These are phyloP conservation scores for Limnodromus scolopaceus DNA, from an alignment of 2,797 vertebrate species.

Conservation along the genomic window DNA sequence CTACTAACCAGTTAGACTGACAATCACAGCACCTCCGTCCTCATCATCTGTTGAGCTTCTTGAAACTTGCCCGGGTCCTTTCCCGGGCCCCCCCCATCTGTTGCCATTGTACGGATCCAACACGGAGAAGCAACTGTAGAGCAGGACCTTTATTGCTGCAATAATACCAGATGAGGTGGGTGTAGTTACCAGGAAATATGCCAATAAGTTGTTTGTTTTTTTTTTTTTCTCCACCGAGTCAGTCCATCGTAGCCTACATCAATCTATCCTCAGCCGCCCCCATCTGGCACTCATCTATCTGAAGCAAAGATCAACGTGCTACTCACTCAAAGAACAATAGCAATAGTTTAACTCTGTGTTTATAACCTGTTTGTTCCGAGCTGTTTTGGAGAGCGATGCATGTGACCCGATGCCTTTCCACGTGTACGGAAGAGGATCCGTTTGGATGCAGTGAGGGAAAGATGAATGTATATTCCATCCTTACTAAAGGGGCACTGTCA, in stretches of 20 bases:
- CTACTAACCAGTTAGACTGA: conserved; percentile 76
- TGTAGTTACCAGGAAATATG: conserved; percentile 14
- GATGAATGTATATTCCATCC: conserved; percentile 17
- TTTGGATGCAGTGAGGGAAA: neutral
- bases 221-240: neutral
- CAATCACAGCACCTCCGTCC: conserved; percentile 82
- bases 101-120: conserved; percentile 41
- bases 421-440: neutral
- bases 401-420: conserved; percentile 25
- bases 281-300: conserved; percentile 34
- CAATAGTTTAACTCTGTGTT: conserved; percentile 75
- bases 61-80: neutral
- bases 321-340: conserved; percentile 74
- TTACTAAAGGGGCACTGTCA: conserved; percentile 31
- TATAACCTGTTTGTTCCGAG: conserved; percentile 23
- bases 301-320: conserved; percentile 22
- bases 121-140: conserved; percentile 41
- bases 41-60: conserved; percentile 42
- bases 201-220: neutral
- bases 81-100: conserved; percentile 7
- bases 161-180: conserved; percentile 69
- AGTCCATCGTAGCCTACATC: neutral
- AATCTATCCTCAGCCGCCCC: neutral
- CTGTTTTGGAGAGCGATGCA: conserved; percentile 21
- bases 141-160: conserved; percentile 69